Conservation (phyloP, 2,797 vertebrate genomes). For the Sebastes ruberrimus region DNA sequence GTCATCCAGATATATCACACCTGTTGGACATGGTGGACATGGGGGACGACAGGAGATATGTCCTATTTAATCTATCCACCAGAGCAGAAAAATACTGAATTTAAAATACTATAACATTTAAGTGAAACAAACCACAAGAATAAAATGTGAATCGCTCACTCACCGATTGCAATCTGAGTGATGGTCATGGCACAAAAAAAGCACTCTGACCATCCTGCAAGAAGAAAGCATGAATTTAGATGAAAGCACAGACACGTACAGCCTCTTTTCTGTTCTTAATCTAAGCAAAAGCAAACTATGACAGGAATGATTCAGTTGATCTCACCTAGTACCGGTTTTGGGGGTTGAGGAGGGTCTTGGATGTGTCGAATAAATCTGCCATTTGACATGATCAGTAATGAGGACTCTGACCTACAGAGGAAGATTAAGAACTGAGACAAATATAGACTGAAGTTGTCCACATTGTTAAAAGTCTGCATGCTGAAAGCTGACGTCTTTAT, state of each 20-base stretch:
- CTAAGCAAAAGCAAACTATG: not conserved
- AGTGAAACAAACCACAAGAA: not conserved
- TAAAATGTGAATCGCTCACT: constrained; percentile 28
- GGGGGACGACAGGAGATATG: not conserved
- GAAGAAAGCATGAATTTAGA: not conserved
- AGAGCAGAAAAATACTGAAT: not conserved
- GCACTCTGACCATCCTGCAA: constrained; percentile 33
- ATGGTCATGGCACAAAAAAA: constrained; percentile 43
- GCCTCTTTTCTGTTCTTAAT: not conserved
- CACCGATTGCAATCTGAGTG: constrained; percentile 75
- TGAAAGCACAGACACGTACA: not conserved
- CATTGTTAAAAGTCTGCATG: not conserved
- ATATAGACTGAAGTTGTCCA: accelerated
- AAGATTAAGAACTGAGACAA: not conserved
- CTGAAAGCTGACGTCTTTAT: not conserved
- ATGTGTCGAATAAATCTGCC: no score
- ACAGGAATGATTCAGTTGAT: accelerated
- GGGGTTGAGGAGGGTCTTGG: no score
- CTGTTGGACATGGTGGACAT: constrained; percentile 61
- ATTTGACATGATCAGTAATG: constrained; percentile 35
- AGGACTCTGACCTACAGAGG: constrained; percentile 1
- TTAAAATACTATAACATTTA: not conserved
- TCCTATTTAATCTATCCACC: no score
- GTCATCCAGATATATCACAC: constrained; percentile 62
- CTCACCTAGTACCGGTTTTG: constrained; percentile 45